Evolutionary conservation across 2,113 vertebrate species (phyloP).

Genomic region (Hippocampus barbouri): DNA sequence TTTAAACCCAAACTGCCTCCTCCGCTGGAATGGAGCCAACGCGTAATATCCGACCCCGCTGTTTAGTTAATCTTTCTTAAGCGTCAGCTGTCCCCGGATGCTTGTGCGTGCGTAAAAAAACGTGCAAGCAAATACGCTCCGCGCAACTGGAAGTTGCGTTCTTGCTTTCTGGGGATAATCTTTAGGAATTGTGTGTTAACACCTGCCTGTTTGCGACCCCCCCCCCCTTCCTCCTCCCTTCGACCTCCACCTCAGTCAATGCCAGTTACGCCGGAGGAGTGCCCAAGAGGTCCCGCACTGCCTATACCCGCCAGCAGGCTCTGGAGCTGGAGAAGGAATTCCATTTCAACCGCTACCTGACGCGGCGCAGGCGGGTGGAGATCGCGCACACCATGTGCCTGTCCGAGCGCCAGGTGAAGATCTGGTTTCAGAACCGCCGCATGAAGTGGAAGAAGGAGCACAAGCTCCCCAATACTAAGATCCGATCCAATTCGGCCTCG

Average conservation of each 20-base stretch:
- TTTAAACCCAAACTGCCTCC: slow-evolving; percentile 78
- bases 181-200: slow-evolving; percentile 66
- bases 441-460: slow-evolving; percentile 99
- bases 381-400: slow-evolving; percentile 97
- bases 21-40: slow-evolving; percentile 78
- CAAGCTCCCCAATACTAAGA: slow-evolving; percentile 98
- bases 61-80: slow-evolving; percentile 80
- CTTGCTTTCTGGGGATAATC: slow-evolving; percentile 19
- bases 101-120: slow-evolving; percentile 65
- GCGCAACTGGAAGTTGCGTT: slow-evolving; percentile 13
- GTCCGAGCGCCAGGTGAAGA: slow-evolving; percentile 98
- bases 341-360: slow-evolving; percentile 99
- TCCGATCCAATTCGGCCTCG: slow-evolving; percentile 82
- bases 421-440: slow-evolving; percentile 98
- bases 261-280: slow-evolving; percentile 93
- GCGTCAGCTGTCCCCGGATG: slow-evolving; percentile 66
- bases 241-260: slow-evolving; percentile 73
- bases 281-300: slow-evolving; percentile 97
- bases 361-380: slow-evolving; percentile 94
- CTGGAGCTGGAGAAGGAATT: slow-evolving; percentile 99
- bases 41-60: slow-evolving; percentile 69
- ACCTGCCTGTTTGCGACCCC: slow-evolving; percentile 80
- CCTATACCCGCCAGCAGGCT: slow-evolving; percentile 98
- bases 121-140: slow-evolving; percentile 36
- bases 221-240: neutral